These are phyloP conservation scores for Geopemphigus sp. DNA, from an alignment of 1,140 invertebrate genomes.

Conservation along the genomic window DNA sequence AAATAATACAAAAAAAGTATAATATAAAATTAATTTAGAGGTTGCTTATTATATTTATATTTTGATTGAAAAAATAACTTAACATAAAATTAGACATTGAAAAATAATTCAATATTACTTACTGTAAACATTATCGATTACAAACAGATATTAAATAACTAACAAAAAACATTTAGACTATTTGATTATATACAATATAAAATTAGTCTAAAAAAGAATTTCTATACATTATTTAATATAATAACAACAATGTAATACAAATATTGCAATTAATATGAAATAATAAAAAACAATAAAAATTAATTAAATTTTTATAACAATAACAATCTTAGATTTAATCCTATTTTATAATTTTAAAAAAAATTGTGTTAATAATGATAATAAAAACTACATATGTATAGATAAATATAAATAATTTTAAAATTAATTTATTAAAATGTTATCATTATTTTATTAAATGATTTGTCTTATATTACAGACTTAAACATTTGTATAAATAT, in stretches of 20 bases:
- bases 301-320: not conserved
- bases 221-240: not conserved
- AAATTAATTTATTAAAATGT: too few relatives aligned
- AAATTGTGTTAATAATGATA: too few relatives aligned
- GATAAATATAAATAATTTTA: too few relatives aligned
- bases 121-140: not conserved
- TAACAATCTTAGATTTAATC: not conserved
- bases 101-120: not conserved
- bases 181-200: not conserved
- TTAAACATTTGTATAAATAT: too few relatives aligned
- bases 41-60: not conserved
- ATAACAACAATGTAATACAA: not conserved
- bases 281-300: not conserved
- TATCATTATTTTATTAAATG: not conserved
- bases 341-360: not conserved
- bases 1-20: not conserved
- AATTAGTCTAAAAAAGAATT: not conserved
- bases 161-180: not conserved
- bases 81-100: not conserved
- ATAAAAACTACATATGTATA: too few relatives aligned
- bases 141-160: not conserved
- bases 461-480: not conserved
- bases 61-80: not conserved
- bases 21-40: slow-evolving; percentile 4
- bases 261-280: not conserved